These are phyloP conservation scores for Volucella inanis DNA, from an alignment of 2,888 invertebrate genomes.

Conservation along the genomic window DNA sequence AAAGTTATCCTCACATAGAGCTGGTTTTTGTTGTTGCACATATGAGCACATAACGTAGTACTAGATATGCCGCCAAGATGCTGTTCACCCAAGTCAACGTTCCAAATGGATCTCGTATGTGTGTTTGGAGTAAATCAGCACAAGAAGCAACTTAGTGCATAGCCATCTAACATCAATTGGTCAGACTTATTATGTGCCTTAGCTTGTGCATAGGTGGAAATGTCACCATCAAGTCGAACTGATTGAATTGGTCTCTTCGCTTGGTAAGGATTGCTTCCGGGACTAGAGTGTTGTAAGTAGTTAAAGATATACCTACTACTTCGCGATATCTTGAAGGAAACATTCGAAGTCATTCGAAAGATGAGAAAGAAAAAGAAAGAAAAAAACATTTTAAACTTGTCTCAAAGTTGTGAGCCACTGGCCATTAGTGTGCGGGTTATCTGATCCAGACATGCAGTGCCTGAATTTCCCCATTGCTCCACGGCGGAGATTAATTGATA, in stretches of 20 bases:
- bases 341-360: no score
- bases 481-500: constrained; percentile 69
- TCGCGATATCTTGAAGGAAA: no score
- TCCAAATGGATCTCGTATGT: not conserved
- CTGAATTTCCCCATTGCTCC: constrained; percentile 64
- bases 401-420: constrained; percentile 50
- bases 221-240: constrained; percentile 44
- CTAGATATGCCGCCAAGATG: no score
- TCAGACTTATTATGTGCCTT: constrained; percentile 34
- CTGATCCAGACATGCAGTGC: constrained; percentile 67
- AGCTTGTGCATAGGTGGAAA: constrained; percentile 48
- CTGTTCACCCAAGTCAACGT: no score
- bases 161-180: constrained; percentile 64
- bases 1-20: not conserved
- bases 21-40: no score
- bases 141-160: constrained; percentile 19
- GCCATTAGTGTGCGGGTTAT: constrained; percentile 66
- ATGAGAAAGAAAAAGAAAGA: not conserved
- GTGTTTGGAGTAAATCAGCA: constrained; percentile 41
- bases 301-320: no score
- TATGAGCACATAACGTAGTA: no score
- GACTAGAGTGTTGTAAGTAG: no score
- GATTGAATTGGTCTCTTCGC: no score
- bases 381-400: constrained; percentile 32
- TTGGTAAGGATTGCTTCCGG: no score